Evolutionary conservation across 1,140 invertebrate species (phyloP).

Genomic region (Neotoxoptera formosana): DNA sequence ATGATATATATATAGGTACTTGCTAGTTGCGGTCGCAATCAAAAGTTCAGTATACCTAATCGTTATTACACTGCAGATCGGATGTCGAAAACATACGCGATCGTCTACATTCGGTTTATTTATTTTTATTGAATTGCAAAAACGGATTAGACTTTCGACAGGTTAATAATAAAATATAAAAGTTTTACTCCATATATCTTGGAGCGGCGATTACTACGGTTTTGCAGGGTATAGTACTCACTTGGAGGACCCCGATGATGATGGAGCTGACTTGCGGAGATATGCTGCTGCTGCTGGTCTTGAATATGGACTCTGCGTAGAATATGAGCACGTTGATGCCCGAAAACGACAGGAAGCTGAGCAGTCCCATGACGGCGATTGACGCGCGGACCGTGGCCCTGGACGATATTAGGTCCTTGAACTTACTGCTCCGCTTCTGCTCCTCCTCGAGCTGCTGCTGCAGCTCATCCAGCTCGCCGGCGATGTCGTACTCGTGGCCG

Average conservation of each 20-base stretch:
- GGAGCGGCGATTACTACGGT: not conserved
- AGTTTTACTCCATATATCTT: not conserved
- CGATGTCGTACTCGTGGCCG: conserved; percentile 71
- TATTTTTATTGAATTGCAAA: no score
- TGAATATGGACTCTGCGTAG: conserved; percentile 74
- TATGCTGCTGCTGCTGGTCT: conserved; percentile 68
- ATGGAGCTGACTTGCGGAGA: conserved; percentile 70
- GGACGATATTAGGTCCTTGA: conserved; percentile 67
- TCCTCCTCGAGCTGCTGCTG: conserved; percentile 70
- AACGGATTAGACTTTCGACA: not conserved
- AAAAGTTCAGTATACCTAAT: not conserved
- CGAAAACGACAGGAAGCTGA: conserved; percentile 58
- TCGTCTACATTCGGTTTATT: not conserved
- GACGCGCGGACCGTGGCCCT: conserved; percentile 73
- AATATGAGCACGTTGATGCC: conserved; percentile 77
- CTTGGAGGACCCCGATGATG: conserved; percentile 70
- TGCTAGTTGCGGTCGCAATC: not conserved
- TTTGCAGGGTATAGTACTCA: conserved; percentile 63
- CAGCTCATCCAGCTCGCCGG: conserved; percentile 76
- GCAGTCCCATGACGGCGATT: conserved; percentile 74
- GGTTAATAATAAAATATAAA: not conserved
- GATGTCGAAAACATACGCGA: not conserved
- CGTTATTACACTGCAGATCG: not conserved
- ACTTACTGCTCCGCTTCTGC: conserved; percentile 68
- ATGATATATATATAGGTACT: not conserved